phyloP scores from a whole-genome alignment of 1,140 invertebrate genomes.

The Heliconius nattereri region DNA sequence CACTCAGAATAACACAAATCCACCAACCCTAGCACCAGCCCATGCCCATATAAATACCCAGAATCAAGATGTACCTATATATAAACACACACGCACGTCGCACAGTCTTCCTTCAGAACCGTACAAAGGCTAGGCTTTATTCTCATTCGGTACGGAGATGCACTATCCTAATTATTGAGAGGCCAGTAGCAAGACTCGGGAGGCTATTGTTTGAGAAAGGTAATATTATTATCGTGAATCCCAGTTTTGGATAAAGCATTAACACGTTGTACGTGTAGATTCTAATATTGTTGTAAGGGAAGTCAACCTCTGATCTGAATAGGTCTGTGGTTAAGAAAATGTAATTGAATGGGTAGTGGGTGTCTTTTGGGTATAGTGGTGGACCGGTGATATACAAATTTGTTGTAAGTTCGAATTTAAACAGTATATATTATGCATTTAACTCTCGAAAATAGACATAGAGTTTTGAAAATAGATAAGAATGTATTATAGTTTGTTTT shows the following conservation, averaged over 20 bases:
- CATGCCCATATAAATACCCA: slow-evolving; percentile 62
- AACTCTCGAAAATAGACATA: no score
- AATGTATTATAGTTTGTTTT: no score
- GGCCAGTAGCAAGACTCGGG: slow-evolving; percentile 61
- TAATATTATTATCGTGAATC: slow-evolving; percentile 50
- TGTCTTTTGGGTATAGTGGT: no score
- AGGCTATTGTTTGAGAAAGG: slow-evolving; percentile 63
- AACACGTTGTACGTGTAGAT: slow-evolving; percentile 18
- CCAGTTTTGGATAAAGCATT: slow-evolving; percentile 27
- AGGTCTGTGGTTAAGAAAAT: not conserved
- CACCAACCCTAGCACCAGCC: slow-evolving; percentile 45
- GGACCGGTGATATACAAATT: no score
- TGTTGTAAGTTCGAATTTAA: no score
- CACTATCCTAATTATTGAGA: slow-evolving; percentile 79
- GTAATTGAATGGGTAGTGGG: not conserved
- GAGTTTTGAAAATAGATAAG: no score
- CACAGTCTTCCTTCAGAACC: slow-evolving; percentile 51
- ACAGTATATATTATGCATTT: no score
- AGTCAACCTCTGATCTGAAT: not conserved
- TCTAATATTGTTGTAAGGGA: not conserved
- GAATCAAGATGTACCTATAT: slow-evolving; percentile 63
- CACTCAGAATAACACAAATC: not conserved
- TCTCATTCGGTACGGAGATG: slow-evolving; percentile 71
- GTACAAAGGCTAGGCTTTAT: slow-evolving; percentile 73
- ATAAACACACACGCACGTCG: slow-evolving; percentile 40